Conservation (phyloP, 2,797 vertebrate genomes). For the Hapalemur alaotrensis region DNA sequence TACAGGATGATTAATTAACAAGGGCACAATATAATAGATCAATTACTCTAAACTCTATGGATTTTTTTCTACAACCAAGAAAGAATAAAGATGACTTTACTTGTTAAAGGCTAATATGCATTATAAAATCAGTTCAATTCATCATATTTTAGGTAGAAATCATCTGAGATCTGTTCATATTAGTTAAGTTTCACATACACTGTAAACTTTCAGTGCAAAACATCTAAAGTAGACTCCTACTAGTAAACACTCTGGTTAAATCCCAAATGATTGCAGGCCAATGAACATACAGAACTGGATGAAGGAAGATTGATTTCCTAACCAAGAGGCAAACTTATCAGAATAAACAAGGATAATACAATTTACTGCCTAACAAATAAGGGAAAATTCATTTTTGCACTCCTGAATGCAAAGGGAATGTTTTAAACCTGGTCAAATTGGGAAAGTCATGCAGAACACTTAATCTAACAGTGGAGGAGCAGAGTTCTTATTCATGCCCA, state of each 20-base stretch:
- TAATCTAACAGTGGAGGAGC: background rate
- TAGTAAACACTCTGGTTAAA: background rate
- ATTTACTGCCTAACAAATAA: background rate
- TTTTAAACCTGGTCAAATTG: background rate
- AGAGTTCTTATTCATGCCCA: conserved; percentile 2
- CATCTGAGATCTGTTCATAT: background rate
- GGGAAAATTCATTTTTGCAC: conserved; percentile 41
- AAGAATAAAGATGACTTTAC: conserved; percentile 30
- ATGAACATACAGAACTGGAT: conserved; percentile 13
- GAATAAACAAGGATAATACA: conserved; percentile 1
- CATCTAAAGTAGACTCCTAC: background rate
- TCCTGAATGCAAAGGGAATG: conserved; percentile 13
- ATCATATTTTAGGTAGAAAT: background rate
- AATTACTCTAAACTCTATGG: conserved; percentile 11
- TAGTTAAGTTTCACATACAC: conserved; percentile 13
- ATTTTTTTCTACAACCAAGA: conserved; percentile 38
- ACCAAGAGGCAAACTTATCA: conserved; percentile 4
- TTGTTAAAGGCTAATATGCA: background rate
- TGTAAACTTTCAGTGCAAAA: background rate
- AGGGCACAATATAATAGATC: conserved; percentile 1
- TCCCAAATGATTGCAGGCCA: background rate
- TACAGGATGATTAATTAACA: conserved; percentile 50
- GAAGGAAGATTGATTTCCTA: conserved; percentile 20
- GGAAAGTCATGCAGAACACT: conserved; percentile 19
- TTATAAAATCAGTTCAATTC: conserved; percentile 2